phyloP scores from a whole-genome alignment of 2,888 invertebrate genomes.

The Ophion obscuratus region DNA sequence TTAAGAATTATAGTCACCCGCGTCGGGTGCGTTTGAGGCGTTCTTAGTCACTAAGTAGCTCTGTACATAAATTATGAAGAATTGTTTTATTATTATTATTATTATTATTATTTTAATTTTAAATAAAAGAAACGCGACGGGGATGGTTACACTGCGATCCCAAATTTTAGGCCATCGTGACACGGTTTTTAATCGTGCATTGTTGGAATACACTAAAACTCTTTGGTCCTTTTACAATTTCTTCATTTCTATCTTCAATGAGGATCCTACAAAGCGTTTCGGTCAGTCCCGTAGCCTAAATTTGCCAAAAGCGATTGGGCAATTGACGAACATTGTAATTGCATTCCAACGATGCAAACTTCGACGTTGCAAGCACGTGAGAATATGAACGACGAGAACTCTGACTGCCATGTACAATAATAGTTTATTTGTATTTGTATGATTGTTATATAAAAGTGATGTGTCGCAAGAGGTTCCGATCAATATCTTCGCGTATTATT shows the following conservation, averaged over 20 bases:
- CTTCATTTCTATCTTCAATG: background rate
- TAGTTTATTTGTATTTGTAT: slow-evolving; percentile 62
- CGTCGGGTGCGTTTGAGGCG: slow-evolving; percentile 60
- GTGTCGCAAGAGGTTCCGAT: slow-evolving; percentile 32
- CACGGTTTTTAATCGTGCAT: background rate
- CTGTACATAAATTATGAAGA: slow-evolving; percentile 73
- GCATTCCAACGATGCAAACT: slow-evolving; percentile 10
- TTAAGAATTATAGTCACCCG: slow-evolving; percentile 56
- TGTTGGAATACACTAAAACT: background rate
- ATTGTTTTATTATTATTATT: slow-evolving; percentile 56
- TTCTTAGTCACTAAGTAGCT: slow-evolving; percentile 72
- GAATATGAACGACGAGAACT: slow-evolving; percentile 34
- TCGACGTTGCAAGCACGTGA: slow-evolving; percentile 30
- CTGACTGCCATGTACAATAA: slow-evolving; percentile 67
- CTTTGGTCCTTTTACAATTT: background rate
- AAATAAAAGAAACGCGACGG: slow-evolving; percentile 48
- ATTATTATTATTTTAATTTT: slow-evolving; percentile 41
- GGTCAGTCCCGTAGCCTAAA: background rate
- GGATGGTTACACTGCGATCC: slow-evolving; percentile 58
- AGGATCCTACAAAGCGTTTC: background rate
- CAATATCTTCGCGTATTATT: background rate
- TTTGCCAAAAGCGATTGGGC: background rate
- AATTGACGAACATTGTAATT: slow-evolving; percentile 38
- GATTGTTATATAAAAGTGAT: slow-evolving; percentile 31
- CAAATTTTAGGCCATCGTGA: slow-evolving; percentile 38